phyloP scores from a whole-genome alignment of 2,888 invertebrate species.

The Drosophila merina region DNA sequence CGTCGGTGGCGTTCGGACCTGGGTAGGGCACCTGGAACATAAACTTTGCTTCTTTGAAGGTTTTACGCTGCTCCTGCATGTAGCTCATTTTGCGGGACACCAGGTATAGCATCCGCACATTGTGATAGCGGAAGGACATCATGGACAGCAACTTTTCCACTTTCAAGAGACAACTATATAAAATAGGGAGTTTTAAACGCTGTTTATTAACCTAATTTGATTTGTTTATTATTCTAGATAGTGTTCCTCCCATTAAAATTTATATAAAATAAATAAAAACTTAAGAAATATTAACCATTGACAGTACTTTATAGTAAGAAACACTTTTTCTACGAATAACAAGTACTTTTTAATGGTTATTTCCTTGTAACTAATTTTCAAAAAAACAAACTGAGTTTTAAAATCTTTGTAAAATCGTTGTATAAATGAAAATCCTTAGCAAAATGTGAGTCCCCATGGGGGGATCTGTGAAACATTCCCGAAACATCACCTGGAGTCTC shows the following conservation, averaged over 20 bases:
- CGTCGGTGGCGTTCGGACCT: conserved; percentile 56
- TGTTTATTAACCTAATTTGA: no score
- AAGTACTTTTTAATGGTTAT: not conserved
- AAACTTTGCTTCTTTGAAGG: conserved; percentile 29
- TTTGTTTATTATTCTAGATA: no score
- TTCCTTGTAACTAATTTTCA: not conserved
- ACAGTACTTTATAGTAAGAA: not conserved
- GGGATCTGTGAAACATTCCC: not conserved
- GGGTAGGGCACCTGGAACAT: conserved; percentile 59
- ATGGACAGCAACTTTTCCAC: conserved; percentile 73
- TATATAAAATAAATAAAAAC: not conserved
- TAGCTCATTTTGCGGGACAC: conserved; percentile 23
- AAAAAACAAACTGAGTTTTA: not conserved
- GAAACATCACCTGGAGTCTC: conserved; percentile 69
- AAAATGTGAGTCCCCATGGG: not conserved
- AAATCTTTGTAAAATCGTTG: not conserved
- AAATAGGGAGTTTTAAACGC: no score
- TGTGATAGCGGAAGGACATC: conserved; percentile 72
- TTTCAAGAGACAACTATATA: conserved; percentile 69
- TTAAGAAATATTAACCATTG: no score
- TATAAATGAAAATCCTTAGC: not conserved
- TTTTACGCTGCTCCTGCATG: conserved; percentile 12
- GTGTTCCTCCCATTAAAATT: not conserved
- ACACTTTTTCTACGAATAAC: no score
- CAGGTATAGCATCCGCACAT: conserved; percentile 50